These are phyloP conservation scores for Acromyrmex heyeri DNA, from an alignment of 1,140 invertebrate genomes.

Conservation along the genomic window DNA sequence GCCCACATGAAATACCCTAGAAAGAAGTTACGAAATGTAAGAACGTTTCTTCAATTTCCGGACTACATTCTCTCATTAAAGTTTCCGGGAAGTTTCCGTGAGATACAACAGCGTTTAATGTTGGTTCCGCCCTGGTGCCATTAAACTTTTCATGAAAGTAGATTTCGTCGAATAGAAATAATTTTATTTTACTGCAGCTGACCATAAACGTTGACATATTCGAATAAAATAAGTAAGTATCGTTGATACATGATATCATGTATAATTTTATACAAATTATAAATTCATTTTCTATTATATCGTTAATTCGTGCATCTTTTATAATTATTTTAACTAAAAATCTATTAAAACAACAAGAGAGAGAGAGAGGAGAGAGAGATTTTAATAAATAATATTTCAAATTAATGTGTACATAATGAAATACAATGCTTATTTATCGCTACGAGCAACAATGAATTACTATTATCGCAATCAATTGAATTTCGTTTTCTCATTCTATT, in stretches of 20 bases:
- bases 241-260: background rate
- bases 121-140: constrained; percentile 22
- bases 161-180: constrained; percentile 39
- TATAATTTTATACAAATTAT: background rate
- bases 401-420: background rate
- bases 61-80: constrained; percentile 63
- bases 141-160: constrained; percentile 44
- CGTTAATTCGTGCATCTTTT: background rate
- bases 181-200: constrained; percentile 44
- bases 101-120: constrained; percentile 58
- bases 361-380: background rate
- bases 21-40: constrained; percentile 55
- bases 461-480: constrained; percentile 28
- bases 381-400: background rate
- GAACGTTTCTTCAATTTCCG: constrained; percentile 63
- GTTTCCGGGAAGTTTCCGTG: constrained; percentile 40
- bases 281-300: background rate
- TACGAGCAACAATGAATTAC: background rate
- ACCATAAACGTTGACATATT: background rate
- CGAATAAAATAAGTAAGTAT: background rate
- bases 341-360: background rate
- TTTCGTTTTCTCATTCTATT: constrained; percentile 27
- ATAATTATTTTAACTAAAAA: background rate
- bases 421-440: constrained; percentile 8
- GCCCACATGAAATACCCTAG: constrained; percentile 19